Percentiles rank a stretch among this genome's conserved stretches.
Conservation (phyloP, 2,888 invertebrate genomes). For the Orthosia gracilis region DNA sequence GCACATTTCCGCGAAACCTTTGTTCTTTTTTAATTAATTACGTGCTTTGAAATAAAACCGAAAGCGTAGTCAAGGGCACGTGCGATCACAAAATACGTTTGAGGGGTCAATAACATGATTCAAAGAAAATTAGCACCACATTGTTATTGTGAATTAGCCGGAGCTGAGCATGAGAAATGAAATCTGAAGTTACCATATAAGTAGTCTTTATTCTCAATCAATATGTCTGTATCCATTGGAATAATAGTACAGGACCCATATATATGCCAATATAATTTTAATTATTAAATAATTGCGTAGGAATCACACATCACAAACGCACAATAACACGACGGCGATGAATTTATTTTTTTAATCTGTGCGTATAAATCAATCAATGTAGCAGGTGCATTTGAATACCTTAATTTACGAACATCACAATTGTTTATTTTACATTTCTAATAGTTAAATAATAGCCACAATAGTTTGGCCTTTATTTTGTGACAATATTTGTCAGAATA, state of each 20-base stretch:
- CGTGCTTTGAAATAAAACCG: slow-evolving; percentile 61
- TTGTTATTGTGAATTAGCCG: slow-evolving; percentile 75
- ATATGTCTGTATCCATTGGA: slow-evolving; percentile 88
- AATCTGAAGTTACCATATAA: slow-evolving; percentile 81
- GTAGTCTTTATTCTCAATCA: slow-evolving; percentile 82
- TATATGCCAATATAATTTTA: slow-evolving; percentile 35
- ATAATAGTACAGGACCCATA: slow-evolving; percentile 50
- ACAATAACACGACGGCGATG: slow-evolving; percentile 65
- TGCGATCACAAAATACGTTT: slow-evolving; percentile 66
- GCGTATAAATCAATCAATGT: slow-evolving; percentile 8
- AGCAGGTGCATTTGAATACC: slow-evolving; percentile 40
- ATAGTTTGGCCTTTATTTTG: not conserved
- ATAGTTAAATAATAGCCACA: not conserved
- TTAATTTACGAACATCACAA: not conserved
- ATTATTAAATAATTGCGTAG: slow-evolving; percentile 49
- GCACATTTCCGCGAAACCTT: slow-evolving; percentile 21
- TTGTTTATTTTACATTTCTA: not conserved
- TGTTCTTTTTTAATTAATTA: slow-evolving; percentile 39
- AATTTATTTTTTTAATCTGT: slow-evolving; percentile 55
- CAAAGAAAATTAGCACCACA: slow-evolving; percentile 65
- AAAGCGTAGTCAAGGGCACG: slow-evolving; percentile 79
- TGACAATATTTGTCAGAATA: not conserved
- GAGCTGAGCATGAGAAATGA: slow-evolving; percentile 55
- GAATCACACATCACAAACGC: slow-evolving; percentile 44
- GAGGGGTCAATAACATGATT: slow-evolving; percentile 77